phyloP scores from a whole-genome alignment of 2,797 vertebrate species.

The Garrulus glandarius region DNA sequence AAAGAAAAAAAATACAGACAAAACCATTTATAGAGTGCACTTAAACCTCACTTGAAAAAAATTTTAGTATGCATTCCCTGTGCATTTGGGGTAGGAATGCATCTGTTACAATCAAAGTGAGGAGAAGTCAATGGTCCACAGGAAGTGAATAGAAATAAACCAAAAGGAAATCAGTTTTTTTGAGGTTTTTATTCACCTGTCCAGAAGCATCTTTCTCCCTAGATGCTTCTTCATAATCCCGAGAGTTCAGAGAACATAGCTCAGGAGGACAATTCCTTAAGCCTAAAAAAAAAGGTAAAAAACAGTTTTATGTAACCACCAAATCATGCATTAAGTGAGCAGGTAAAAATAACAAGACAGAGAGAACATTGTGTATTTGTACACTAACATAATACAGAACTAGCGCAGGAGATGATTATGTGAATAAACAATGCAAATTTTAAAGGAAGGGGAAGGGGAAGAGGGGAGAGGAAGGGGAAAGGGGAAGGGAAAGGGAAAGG shows the following conservation, averaged over 20 bases:
- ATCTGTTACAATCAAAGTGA: background rate
- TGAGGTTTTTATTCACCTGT: background rate
- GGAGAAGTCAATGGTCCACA: background rate
- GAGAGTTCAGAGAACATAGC: background rate
- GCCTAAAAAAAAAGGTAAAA: background rate
- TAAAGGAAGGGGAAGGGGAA: background rate
- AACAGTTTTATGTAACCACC: background rate
- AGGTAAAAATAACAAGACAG: background rate
- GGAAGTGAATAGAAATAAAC: background rate
- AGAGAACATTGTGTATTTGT: background rate
- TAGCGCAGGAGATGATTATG: background rate
- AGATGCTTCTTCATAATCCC: background rate
- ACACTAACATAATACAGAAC: background rate
- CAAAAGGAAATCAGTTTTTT: background rate
- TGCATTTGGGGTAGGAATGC: rapidly evolving
- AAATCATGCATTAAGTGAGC: background rate
- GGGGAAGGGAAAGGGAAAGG: no score
- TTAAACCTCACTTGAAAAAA: background rate
- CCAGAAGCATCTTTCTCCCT: background rate
- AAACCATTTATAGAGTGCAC: background rate
- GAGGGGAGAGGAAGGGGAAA: no score
- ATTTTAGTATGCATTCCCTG: background rate
- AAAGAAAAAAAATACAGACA: background rate
- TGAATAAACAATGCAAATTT: background rate
- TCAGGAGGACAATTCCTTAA: background rate